A percentile compares a stretch with the other conserved stretches of the same genome.
Conservation (phyloP, 2,113 vertebrate species). For the Lepisosteus oculatus region DNA sequence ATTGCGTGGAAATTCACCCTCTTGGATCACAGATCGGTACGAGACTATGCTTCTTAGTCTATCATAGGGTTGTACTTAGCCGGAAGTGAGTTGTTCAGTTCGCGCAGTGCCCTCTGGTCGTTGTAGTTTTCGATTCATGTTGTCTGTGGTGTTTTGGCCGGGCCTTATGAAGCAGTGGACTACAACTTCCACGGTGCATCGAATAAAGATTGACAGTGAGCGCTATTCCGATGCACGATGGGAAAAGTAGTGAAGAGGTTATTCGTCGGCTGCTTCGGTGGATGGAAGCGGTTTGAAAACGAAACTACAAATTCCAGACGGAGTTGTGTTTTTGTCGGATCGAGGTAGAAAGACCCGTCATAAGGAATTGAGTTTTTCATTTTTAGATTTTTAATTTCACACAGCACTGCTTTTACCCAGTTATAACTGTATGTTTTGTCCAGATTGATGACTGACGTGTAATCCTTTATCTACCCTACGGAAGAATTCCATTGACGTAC, state of each 20-base stretch:
- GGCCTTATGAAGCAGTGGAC: constrained; percentile 17
- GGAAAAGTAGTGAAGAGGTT: constrained; percentile 38
- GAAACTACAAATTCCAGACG: constrained; percentile 48
- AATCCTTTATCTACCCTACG: too few species aligned
- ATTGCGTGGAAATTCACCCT: too few species aligned
- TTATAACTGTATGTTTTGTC: too few species aligned
- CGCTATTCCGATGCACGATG: not conserved
- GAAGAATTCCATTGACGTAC: too few species aligned
- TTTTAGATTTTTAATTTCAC: too few species aligned
- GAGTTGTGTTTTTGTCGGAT: not conserved
- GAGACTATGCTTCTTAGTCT: too few species aligned
- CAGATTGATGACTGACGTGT: too few species aligned
- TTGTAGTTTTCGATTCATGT: constrained; percentile 50
- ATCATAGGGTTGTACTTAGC: constrained; percentile 23
- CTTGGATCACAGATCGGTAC: too few species aligned
- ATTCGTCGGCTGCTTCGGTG: not conserved
- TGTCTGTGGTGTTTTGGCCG: rapidly evolving
- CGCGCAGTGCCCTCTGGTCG: constrained; percentile 27
- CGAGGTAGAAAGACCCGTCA: not conserved
- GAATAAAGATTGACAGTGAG: not conserved
- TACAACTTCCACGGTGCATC: constrained; percentile 33
- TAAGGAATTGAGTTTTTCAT: not conserved
- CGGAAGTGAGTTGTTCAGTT: constrained; percentile 76
- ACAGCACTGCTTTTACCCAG: too few species aligned
- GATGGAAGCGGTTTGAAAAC: not conserved